Evolutionary conservation across 2,888 invertebrate genomes (phyloP), one percentile per base, ranked within the genome.

Genomic region (Tetramorium bicarinatum): DNA sequence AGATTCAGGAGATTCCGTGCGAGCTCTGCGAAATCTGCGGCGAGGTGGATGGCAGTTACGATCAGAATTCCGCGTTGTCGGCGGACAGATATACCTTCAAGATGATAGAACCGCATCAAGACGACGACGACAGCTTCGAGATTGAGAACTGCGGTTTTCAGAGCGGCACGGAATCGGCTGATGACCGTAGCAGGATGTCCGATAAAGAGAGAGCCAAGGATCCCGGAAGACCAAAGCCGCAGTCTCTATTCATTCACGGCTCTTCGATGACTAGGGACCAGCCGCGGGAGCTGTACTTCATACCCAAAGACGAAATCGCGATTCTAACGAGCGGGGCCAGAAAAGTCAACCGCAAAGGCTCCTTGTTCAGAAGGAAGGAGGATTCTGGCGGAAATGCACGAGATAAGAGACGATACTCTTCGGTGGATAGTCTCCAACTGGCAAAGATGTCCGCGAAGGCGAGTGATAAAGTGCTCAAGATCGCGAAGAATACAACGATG

Each of bases 11-110:
- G 7, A 86, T 87, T 3, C 74, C 92, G 15, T 93, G 92, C 72
- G 94, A 94, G 66, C 88, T 94, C 3, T 95, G 95, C 83, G 94
- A 94, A 74, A 94, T 95, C 34, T 95, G 94, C 82, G 94, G 93
- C 3, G 94, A 95, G 66, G 89, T 89, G 54, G 77, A 91, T 84
- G 62, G 88, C 25, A 67, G 86, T 21, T 87, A 74, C 18, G 86
- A 87, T 4, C 81, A 85, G 21, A 83, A 86, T 0, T 9, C 82
- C 11, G 25, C 82, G 34, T 34, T 85, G 13, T 54, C 85, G 9
- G 11, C 62, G 52, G 82, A 49, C 6, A 74, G 77, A 15, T 81
- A 89, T 0, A 71, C 34, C 4, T 85, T 69, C 4, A 85, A 89
- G 4, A 72, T 90, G 76, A 86, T 83, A 13, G 90, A 91, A 18